Evolutionary conservation across 2,888 invertebrate species (phyloP).

Genomic region (Panopea generosa): DNA sequence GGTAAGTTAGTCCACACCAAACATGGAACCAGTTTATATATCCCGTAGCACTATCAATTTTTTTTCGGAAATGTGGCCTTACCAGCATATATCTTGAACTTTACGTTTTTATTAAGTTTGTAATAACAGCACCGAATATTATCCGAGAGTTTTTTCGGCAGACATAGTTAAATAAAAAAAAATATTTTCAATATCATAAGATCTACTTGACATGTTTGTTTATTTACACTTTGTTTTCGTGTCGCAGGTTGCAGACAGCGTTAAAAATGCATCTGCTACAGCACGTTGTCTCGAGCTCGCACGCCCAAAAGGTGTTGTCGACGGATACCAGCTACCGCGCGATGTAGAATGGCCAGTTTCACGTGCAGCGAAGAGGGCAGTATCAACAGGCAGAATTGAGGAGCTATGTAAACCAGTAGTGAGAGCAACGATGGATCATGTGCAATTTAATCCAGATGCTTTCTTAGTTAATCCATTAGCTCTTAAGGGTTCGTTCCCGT

Average conservation of each 20-base stretch:
- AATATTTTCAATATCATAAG: no score
- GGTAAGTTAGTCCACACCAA: conserved; percentile 72
- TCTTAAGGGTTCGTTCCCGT: conserved; percentile 76
- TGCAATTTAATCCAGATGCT: conserved; percentile 83
- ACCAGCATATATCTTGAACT: no score
- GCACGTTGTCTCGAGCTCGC: conserved; percentile 77
- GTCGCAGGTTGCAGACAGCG: conserved; percentile 72
- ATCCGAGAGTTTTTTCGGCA: no score
- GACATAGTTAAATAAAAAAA: no score
- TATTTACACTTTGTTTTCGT: conserved; percentile 2
- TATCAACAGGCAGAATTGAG: conserved; percentile 65
- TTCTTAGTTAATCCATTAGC: conserved; percentile 80
- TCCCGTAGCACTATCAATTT: no score
- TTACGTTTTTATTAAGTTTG: no score
- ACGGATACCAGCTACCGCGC: conserved; percentile 75
- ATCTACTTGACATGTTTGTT: no score
- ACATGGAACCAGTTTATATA: no score
- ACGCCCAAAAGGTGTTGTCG: conserved; percentile 73
- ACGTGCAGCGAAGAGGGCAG: conserved; percentile 74
- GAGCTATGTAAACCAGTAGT: conserved; percentile 77
- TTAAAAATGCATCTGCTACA: conserved; percentile 76
- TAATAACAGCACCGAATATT: no score
- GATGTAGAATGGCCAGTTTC: conserved; percentile 77
- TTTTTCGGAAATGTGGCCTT: no score
- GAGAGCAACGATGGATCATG: conserved; percentile 81